Percentiles rank a stretch among this genome's conserved stretches.
Conservation (phyloP, 2,113 vertebrate genomes). For the Nothoprocta pentlandii region DNA sequence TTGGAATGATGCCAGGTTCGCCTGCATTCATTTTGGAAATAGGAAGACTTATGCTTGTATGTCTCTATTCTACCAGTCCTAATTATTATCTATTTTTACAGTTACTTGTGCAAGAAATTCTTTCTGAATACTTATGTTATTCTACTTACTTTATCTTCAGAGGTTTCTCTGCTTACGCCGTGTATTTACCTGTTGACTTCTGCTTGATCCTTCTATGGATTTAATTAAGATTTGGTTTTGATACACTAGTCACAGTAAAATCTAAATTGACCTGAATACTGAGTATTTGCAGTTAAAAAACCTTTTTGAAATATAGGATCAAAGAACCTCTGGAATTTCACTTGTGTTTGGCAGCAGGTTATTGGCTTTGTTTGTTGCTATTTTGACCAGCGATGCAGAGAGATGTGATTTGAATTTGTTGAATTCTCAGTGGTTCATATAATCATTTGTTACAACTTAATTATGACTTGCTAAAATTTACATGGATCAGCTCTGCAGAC, state of each 20-base stretch:
- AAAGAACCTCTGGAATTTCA: conserved; percentile 44
- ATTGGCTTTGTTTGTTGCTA: conserved; percentile 18
- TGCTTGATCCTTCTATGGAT: conserved; percentile 48
- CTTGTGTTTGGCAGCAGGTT: conserved; percentile 41
- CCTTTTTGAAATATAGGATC: conserved; percentile 1
- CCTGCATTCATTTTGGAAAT: conserved; percentile 38
- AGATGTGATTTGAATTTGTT: conserved; percentile 43
- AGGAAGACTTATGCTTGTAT: neutral
- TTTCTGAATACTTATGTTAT: conserved; percentile 60
- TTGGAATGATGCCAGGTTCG: conserved; percentile 63
- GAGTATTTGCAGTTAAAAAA: conserved; percentile 26
- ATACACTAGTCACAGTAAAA: conserved; percentile 67
- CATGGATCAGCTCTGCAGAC: conserved; percentile 22
- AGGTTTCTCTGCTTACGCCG: conserved; percentile 25
- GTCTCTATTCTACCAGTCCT: neutral
- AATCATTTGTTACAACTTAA: conserved; percentile 53
- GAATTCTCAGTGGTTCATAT: conserved; percentile 31
- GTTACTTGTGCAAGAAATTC: conserved; percentile 34
- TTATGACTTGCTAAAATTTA: conserved; percentile 33
- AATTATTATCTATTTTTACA: conserved; percentile 25
- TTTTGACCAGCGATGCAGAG: conserved; percentile 9
- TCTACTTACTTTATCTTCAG: conserved; percentile 24
- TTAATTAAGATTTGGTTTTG: conserved; percentile 74
- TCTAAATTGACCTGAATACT: conserved; percentile 71
- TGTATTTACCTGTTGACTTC: conserved; percentile 38